These are phyloP conservation scores for Metellina segmentata DNA, from an alignment of 2,888 invertebrate genomes.

Conservation along the genomic window DNA sequence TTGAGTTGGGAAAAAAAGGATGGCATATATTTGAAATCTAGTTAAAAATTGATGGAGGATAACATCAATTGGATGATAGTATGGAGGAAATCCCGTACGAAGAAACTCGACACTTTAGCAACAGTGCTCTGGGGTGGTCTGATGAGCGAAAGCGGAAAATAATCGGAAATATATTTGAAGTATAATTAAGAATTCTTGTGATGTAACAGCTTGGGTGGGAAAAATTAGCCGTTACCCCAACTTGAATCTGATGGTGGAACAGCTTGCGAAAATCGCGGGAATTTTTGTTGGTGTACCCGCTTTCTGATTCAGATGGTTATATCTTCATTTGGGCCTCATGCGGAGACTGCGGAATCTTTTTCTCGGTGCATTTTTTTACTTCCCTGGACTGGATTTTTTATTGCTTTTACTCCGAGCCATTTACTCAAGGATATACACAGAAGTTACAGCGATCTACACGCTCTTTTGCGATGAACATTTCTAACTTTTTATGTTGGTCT, in stretches of 20 bases:
- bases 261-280: conserved; percentile 29
- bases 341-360: not conserved
- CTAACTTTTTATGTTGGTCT: too few relatives aligned
- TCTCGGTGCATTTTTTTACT: too few relatives aligned
- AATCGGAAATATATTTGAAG: conserved; percentile 3
- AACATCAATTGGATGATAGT: too few relatives aligned
- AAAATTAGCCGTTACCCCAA: conserved; percentile 6
- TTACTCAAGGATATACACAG: too few relatives aligned
- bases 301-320: conserved; percentile 19
- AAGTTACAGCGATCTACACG: too few relatives aligned
- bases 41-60: too few relatives aligned
- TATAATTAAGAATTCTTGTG: conserved; percentile 25
- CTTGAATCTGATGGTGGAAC: conserved; percentile 23
- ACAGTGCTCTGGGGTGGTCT: not conserved
- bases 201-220: conserved; percentile 23
- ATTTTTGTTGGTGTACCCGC: not conserved
- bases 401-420: too few relatives aligned
- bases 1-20: too few relatives aligned
- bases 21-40: too few relatives aligned
- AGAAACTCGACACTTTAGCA: conserved; percentile 18
- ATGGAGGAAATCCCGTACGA: conserved; percentile 9
- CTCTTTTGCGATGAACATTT: too few relatives aligned
- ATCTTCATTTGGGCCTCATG: not conserved
- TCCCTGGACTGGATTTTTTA: too few relatives aligned
- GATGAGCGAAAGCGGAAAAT: too few relatives aligned